Conservation (phyloP, 1,140 invertebrate genomes). For the Myzus persicae region DNA sequence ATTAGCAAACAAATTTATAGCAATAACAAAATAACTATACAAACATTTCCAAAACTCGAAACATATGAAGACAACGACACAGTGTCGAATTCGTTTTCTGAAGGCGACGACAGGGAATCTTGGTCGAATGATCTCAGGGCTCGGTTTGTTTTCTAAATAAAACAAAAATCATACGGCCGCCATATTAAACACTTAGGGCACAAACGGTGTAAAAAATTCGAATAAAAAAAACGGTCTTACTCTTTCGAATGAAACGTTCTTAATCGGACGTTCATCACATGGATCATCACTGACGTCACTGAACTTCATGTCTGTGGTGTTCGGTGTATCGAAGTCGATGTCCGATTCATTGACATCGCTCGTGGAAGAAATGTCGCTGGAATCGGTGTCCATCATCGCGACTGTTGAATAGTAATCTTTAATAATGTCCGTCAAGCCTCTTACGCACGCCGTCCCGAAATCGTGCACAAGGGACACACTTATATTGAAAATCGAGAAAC, state of each 20-base stretch:
- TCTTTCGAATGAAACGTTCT: not conserved
- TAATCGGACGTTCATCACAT: not conserved
- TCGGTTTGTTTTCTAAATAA: not conserved
- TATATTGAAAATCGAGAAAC: too few relatives aligned
- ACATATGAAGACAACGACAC: not conserved
- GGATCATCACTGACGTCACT: not conserved
- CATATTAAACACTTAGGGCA: too few relatives aligned
- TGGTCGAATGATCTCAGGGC: not conserved
- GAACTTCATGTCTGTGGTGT: not conserved
- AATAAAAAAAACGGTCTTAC: not conserved
- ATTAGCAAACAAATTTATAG: not conserved
- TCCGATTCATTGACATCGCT: conserved; percentile 4
- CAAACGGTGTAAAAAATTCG: not conserved
- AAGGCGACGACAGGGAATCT: not conserved
- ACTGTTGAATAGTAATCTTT: not conserved
- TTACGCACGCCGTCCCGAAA: too few relatives aligned
- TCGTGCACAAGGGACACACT: too few relatives aligned
- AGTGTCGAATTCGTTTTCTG: not conserved
- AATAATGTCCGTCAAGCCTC: not conserved
- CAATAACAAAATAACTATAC: not conserved
- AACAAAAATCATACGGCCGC: not conserved
- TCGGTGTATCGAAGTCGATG: not conserved
- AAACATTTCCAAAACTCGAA: not conserved
- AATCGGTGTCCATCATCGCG: not conserved
- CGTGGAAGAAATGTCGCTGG: not conserved